These are phyloP conservation scores for Eutolmus rufibarbis DNA, from an alignment of 2,888 invertebrate species.

Conservation along the genomic window DNA sequence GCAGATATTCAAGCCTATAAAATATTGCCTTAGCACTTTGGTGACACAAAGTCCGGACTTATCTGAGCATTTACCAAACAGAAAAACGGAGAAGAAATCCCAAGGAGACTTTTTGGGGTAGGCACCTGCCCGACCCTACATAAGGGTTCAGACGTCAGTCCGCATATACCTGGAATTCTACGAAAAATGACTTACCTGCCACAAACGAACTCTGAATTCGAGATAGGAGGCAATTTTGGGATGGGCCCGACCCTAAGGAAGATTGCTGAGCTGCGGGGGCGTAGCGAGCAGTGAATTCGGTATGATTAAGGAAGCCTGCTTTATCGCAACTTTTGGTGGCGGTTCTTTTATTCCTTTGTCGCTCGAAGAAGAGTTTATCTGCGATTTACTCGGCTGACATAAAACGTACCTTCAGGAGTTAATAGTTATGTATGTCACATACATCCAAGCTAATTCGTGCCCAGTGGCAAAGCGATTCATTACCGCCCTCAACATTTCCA, in stretches of 20 bases:
- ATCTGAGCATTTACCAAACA: conserved; percentile 6
- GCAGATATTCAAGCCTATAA: conserved; percentile 22
- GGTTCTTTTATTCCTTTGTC: neutral
- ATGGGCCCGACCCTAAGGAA: neutral
- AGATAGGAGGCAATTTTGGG: neutral
- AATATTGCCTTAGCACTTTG: conserved; percentile 28
- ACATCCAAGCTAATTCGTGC: neutral
- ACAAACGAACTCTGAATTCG: conserved; percentile 1
- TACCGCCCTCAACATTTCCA: neutral
- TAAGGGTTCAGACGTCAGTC: neutral
- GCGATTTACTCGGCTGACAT: neutral
- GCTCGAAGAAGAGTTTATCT: neutral
- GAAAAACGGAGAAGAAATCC: neutral
- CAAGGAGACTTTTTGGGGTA: neutral
- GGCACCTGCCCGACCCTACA: neutral
- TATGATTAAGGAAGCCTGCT: neutral
- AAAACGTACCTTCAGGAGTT: neutral
- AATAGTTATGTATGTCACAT: neutral
- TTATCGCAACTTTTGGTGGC: neutral
- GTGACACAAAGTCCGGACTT: conserved; percentile 23
- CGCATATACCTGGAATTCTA: neutral
- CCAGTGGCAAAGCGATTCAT: neutral
- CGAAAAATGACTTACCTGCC: conserved; percentile 19
- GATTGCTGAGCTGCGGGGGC: neutral
- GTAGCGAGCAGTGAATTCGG: neutral